phyloP scores from a whole-genome alignment of 2,797 vertebrate genomes.

The Acanthornis magna region DNA sequence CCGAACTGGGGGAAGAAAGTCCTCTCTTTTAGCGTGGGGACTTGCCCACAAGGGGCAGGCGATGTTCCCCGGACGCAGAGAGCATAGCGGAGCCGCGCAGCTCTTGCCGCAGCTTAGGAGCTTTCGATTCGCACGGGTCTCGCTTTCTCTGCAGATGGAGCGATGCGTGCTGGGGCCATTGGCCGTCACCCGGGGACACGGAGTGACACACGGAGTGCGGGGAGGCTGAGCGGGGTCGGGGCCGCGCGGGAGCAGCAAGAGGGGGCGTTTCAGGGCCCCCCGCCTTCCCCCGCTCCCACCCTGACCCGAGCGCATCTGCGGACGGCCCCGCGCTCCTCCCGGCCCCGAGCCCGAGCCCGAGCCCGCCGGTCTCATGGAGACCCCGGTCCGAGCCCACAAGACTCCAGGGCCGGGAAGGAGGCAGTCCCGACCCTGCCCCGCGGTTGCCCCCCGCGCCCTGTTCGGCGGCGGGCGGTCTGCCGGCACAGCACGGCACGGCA shows the following conservation, averaged over 20 bases:
- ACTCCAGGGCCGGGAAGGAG: not conserved
- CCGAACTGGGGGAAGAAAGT: not conserved
- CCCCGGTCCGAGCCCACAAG: not conserved
- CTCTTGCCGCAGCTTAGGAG: not conserved
- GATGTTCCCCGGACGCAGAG: rapidly evolving
- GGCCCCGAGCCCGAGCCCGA: not conserved
- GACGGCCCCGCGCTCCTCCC: not conserved
- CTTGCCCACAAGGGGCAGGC: not conserved
- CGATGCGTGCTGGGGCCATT: not conserved
- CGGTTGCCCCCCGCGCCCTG: too few species aligned
- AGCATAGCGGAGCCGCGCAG: not conserved
- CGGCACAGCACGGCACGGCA: not conserved
- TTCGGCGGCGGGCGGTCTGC: too few species aligned
- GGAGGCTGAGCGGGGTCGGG: not conserved
- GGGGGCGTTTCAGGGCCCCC: not conserved
- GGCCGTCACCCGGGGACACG: rapidly evolving
- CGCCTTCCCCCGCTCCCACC: too few species aligned
- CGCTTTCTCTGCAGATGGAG: rapidly evolving
- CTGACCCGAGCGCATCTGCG: not conserved
- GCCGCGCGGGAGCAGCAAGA: not conserved
- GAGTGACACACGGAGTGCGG: not conserved
- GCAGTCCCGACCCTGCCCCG: too few species aligned
- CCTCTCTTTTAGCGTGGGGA: rapidly evolving
- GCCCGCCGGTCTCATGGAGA: not conserved
- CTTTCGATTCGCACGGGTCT: rapidly evolving